Evolutionary conservation across 2,797 vertebrate species (phyloP).

Genomic region (Hemibagrus guttatus): DNA sequence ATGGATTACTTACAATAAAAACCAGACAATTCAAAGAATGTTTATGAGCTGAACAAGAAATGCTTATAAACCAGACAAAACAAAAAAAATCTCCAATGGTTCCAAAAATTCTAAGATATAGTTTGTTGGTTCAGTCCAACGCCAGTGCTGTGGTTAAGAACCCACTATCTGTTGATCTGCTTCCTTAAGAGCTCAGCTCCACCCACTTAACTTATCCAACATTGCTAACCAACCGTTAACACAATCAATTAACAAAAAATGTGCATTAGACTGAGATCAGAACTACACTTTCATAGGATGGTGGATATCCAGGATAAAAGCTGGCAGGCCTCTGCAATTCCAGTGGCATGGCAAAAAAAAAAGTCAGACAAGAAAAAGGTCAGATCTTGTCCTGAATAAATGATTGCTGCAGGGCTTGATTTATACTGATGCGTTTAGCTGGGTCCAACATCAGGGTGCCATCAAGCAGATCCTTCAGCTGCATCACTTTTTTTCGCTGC

Average conservation of each 20-base stretch:
- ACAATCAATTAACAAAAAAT: slow-evolving; percentile 10
- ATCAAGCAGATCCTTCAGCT: slow-evolving; percentile 97
- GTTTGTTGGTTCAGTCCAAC: slow-evolving; percentile 57
- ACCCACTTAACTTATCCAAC: neutral
- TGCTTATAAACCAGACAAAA: slow-evolving; percentile 46
- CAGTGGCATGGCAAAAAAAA: slow-evolving; percentile 51
- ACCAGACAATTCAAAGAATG: slow-evolving; percentile 51
- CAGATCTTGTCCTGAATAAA: slow-evolving; percentile 99
- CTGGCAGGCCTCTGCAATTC: slow-evolving; percentile 14
- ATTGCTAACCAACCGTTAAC: neutral
- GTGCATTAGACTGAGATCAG: slow-evolving; percentile 57
- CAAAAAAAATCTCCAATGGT: slow-evolving; percentile 29
- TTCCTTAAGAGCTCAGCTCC: slow-evolving; percentile 6
- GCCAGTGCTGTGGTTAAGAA: slow-evolving; percentile 39
- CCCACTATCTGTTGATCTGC: neutral
- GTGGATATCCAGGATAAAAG: slow-evolving; percentile 14
- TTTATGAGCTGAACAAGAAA: slow-evolving; percentile 34
- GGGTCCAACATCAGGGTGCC: slow-evolving; percentile 98
- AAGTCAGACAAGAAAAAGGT: slow-evolving; percentile 56
- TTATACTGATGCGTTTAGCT: slow-evolving; percentile 98
- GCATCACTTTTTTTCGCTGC: slow-evolving; percentile 98
- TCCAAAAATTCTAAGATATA: slow-evolving; percentile 60
- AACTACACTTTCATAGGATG: neutral
- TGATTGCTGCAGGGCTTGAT: slow-evolving; percentile 98
- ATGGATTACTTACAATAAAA: slow-evolving; percentile 77